These are phyloP conservation scores for Regulus satrapa DNA, from an alignment of 2,113 vertebrate species.

Conservation along the genomic window DNA sequence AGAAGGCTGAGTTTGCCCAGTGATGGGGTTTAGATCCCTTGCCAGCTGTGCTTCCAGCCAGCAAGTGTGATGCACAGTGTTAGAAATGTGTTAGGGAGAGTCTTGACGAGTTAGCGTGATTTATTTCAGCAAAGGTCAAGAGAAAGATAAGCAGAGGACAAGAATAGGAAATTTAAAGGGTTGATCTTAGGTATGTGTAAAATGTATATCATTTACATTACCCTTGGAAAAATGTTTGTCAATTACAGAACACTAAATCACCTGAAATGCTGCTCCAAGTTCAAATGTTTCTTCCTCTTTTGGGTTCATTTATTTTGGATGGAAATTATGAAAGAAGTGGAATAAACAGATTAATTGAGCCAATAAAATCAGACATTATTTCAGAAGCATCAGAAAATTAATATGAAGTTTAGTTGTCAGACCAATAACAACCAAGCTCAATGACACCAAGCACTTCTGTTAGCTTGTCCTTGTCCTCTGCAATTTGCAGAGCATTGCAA, in stretches of 20 bases:
- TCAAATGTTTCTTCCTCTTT: neutral
- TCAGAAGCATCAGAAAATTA: neutral
- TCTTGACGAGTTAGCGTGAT: slow-evolving; percentile 44
- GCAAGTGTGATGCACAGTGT: slow-evolving; percentile 48
- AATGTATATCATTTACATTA: neutral
- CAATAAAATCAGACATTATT: neutral
- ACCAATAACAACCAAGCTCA: neutral
- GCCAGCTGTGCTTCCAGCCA: slow-evolving; percentile 74
- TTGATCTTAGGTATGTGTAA: neutral
- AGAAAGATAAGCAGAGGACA: slow-evolving; percentile 30
- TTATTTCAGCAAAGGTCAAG: slow-evolving; percentile 63
- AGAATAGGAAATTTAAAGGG: neutral
- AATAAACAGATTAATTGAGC: neutral
- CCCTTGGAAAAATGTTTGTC: neutral
- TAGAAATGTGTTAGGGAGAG: slow-evolving; percentile 48
- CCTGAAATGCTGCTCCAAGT: neutral
- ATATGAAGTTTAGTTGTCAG: neutral
- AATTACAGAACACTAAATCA: neutral
- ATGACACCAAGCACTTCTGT: neutral
- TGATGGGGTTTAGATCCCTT: slow-evolving; percentile 70
- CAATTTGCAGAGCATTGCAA: neutral
- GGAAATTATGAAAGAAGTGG: neutral
- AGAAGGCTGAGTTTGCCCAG: slow-evolving; percentile 74
- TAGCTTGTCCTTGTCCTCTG: neutral
- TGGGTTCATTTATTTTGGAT: neutral